phyloP scores from a whole-genome alignment of 2,888 invertebrate genomes.

The Anodontia alba region DNA sequence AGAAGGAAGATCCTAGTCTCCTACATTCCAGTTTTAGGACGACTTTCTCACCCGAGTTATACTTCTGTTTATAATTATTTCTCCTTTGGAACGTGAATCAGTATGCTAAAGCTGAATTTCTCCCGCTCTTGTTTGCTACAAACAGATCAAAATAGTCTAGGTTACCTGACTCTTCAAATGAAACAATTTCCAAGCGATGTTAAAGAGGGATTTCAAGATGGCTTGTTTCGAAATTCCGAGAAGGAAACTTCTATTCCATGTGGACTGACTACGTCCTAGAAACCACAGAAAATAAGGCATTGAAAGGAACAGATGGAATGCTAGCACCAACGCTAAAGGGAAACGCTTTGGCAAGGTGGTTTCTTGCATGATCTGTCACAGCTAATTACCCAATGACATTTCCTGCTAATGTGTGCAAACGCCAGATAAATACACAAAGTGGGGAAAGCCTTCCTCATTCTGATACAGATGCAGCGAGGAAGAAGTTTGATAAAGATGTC shows the following conservation, averaged over 20 bases:
- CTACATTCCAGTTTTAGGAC: constrained; percentile 20
- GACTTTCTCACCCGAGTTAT: constrained; percentile 15
- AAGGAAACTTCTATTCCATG: constrained; percentile 29
- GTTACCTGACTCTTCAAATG: constrained; percentile 14
- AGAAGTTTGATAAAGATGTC: not conserved
- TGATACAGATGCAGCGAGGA: not conserved
- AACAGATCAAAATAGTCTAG: constrained; percentile 30
- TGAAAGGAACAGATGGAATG: constrained; percentile 27
- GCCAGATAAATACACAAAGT: not conserved
- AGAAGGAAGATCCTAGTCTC: not conserved
- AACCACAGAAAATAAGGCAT: constrained; percentile 26
- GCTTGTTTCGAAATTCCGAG: constrained; percentile 26
- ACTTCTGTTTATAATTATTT: not conserved
- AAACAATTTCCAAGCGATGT: constrained; percentile 28
- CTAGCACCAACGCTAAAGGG: constrained; percentile 24
- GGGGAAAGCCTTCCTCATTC: not conserved
- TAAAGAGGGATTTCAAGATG: constrained; percentile 15
- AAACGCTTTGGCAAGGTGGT: constrained; percentile 29
- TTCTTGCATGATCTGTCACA: constrained; percentile 26
- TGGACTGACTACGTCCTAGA: constrained; percentile 36
- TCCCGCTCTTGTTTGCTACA: constrained; percentile 28
- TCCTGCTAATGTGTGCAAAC: not conserved
- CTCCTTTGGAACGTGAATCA: constrained; percentile 16
- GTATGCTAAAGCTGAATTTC: constrained; percentile 19
- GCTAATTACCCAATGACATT: constrained; percentile 16